These are phyloP conservation scores for Eumerus sabulonum DNA, from an alignment of 2,888 invertebrate genomes.

Conservation along the genomic window DNA sequence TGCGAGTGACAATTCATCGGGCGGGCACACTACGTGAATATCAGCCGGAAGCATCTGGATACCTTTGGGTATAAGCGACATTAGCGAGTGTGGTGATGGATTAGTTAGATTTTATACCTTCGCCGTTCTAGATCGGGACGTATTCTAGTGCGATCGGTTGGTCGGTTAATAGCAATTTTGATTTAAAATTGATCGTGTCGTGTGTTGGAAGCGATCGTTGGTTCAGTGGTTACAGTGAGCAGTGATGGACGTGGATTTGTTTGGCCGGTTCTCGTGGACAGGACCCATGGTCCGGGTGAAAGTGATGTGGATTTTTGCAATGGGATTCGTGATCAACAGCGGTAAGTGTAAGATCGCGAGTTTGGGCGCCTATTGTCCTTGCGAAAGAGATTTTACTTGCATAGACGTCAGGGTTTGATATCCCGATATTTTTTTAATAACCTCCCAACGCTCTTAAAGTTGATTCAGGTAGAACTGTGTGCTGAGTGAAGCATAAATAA, in stretches of 20 bases:
- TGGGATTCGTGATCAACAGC: slow-evolving; percentile 23
- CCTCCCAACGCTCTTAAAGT: too few relatives aligned
- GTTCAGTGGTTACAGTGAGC: background rate
- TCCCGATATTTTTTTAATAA: too few relatives aligned
- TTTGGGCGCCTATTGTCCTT: slow-evolving; percentile 63
- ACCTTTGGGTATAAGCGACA: slow-evolving; percentile 20
- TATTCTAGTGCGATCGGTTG: slow-evolving; percentile 19
- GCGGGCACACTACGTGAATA: slow-evolving; percentile 36
- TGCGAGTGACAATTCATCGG: slow-evolving; percentile 18
- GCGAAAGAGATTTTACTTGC: too few relatives aligned
- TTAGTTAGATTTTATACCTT: slow-evolving; percentile 60
- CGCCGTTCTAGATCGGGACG: slow-evolving; percentile 30
- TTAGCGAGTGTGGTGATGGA: slow-evolving; percentile 31
- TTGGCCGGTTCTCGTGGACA: too few relatives aligned
- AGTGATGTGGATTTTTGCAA: slow-evolving; percentile 14
- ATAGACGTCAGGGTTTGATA: too few relatives aligned
- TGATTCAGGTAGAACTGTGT: too few relatives aligned
- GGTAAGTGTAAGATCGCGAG: slow-evolving; percentile 55
- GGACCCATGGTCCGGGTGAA: background rate
- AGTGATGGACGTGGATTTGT: background rate
- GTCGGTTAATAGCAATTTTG: slow-evolving; percentile 5
- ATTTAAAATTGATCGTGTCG: slow-evolving; percentile 8
- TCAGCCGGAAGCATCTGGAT: slow-evolving; percentile 58
- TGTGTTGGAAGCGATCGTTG: too few relatives aligned
- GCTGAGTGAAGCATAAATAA: too few relatives aligned